Conservation (phyloP, 2,797 vertebrate species). For the Parambassis ranga region DNA sequence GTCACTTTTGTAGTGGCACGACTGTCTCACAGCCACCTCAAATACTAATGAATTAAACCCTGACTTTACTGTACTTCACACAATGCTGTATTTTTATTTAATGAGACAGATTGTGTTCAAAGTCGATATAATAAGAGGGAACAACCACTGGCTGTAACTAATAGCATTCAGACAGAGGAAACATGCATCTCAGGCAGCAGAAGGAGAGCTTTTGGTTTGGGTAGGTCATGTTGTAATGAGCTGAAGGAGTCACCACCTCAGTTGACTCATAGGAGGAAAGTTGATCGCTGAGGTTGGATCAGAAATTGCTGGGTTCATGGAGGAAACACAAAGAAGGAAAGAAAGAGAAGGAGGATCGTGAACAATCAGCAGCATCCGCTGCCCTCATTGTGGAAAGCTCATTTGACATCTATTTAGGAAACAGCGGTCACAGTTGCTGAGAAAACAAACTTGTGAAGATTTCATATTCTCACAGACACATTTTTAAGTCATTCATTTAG, state of each 20-base stretch:
- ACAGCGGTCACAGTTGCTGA: constrained; percentile 9
- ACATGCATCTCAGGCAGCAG: constrained; percentile 34
- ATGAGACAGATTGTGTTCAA: constrained; percentile 58
- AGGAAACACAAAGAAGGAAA: constrained; percentile 20
- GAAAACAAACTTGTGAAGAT: constrained; percentile 17
- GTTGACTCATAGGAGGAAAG: constrained; percentile 63
- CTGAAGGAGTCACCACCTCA: constrained; percentile 53
- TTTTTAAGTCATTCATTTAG: background rate
- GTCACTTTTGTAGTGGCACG: constrained; percentile 58
- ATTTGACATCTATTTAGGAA: constrained; percentile 23
- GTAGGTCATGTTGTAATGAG: constrained; percentile 63
- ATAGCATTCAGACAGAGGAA: constrained; percentile 55
- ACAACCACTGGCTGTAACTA: constrained; percentile 47
- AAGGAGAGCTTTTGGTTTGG: constrained; percentile 55
- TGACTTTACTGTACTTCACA: constrained; percentile 35
- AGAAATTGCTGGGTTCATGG: constrained; percentile 32
- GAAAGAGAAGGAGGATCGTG: constrained; percentile 8
- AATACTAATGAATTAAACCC: constrained; percentile 22
- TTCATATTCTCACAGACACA: background rate
- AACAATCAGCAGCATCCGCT: constrained; percentile 24
- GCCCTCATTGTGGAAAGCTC: constrained; percentile 14
- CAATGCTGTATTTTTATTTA: constrained; percentile 54
- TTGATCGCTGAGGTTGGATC: constrained; percentile 56
- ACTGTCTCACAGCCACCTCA: constrained; percentile 38
- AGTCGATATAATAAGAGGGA: constrained; percentile 60